These are phyloP conservation scores for Champsocephalus esox DNA, from an alignment of 2,797 vertebrate species.

Conservation along the genomic window DNA sequence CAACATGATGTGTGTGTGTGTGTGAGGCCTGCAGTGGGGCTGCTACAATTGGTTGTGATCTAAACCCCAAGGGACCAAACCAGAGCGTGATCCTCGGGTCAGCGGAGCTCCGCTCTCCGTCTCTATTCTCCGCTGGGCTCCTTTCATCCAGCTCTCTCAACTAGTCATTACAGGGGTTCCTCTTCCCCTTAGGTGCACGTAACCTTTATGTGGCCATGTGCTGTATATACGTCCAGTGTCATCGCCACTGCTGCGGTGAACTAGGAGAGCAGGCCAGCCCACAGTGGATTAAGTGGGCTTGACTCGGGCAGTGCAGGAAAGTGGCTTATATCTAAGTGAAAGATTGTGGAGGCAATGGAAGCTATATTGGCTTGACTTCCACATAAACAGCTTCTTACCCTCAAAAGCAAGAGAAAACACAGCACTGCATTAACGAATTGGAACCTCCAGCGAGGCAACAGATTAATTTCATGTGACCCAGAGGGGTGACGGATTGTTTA, in stretches of 20 bases:
- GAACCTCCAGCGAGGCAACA: slow-evolving; percentile 51
- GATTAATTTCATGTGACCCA: slow-evolving; percentile 70
- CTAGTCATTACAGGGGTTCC: slow-evolving; percentile 75
- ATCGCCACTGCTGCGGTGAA: slow-evolving; percentile 24
- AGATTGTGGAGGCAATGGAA: slow-evolving; percentile 29
- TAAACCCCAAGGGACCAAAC: slow-evolving; percentile 71
- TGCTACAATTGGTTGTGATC: slow-evolving; percentile 80
- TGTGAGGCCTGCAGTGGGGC: slow-evolving; percentile 45
- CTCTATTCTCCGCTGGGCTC: slow-evolving; percentile 58
- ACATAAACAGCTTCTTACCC: slow-evolving; percentile 38
- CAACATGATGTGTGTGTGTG: slow-evolving; percentile 39
- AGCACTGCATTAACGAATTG: slow-evolving; percentile 37
- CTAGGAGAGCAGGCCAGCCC: slow-evolving; percentile 19
- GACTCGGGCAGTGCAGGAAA: slow-evolving; percentile 39
- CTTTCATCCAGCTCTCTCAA: slow-evolving; percentile 72
- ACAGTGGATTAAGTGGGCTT: slow-evolving; percentile 59
- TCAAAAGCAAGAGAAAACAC: slow-evolving; percentile 21
- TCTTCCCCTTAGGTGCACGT: slow-evolving; percentile 63
- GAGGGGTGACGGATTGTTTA: slow-evolving; percentile 53
- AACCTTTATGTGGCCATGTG: slow-evolving; percentile 45
- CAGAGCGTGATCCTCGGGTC: slow-evolving; percentile 73
- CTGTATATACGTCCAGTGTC: slow-evolving; percentile 52
- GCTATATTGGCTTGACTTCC: slow-evolving; percentile 19
- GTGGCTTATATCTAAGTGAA: slow-evolving; percentile 48
- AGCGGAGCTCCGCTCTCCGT: slow-evolving; percentile 39